Evolutionary conservation across 2,888 invertebrate genomes (phyloP).

Genomic region (Timema cristinae): DNA sequence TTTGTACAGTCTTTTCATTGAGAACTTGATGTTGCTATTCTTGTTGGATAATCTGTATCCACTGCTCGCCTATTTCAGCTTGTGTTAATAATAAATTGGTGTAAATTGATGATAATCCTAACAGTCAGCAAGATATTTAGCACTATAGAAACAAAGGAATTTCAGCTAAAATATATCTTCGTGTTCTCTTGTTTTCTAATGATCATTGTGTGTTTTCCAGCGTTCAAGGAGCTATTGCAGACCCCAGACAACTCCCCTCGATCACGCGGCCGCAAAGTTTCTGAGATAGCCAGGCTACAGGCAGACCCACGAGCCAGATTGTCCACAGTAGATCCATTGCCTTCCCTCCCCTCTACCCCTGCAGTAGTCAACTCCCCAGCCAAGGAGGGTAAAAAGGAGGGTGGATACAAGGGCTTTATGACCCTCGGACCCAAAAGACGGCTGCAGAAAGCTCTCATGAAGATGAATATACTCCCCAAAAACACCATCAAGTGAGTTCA

Average conservation of each 20-base stretch:
- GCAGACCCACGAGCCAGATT: slow-evolving; percentile 67
- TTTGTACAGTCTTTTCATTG: no score
- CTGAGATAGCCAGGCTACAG: slow-evolving; percentile 49
- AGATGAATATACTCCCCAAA: slow-evolving; percentile 85
- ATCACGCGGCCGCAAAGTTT: slow-evolving; percentile 58
- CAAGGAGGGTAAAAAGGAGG: slow-evolving; percentile 44
- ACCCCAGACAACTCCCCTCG: slow-evolving; percentile 79
- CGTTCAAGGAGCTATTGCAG: slow-evolving; percentile 65
- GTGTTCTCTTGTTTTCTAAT: slow-evolving; percentile 10
- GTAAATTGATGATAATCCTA: no score
- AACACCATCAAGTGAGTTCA: slow-evolving; percentile 63
- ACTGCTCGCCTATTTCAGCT: no score
- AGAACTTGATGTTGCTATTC: no score
- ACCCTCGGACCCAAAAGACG: slow-evolving; percentile 81
- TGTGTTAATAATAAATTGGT: no score
- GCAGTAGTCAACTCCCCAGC: slow-evolving; percentile 56
- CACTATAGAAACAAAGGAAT: no score
- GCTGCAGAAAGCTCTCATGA: slow-evolving; percentile 79
- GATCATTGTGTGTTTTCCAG: slow-evolving; percentile 46
- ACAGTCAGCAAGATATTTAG: no score
- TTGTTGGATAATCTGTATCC: no score
- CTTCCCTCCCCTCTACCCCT: slow-evolving; percentile 28
- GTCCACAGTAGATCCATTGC: slow-evolving; percentile 68
- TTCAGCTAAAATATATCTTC: no score
- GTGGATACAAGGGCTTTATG: slow-evolving; percentile 70